Evolutionary conservation across 2,888 invertebrate species (phyloP), one percentile per base, ranked within the genome.

Genomic region (Autographa gamma): DNA sequence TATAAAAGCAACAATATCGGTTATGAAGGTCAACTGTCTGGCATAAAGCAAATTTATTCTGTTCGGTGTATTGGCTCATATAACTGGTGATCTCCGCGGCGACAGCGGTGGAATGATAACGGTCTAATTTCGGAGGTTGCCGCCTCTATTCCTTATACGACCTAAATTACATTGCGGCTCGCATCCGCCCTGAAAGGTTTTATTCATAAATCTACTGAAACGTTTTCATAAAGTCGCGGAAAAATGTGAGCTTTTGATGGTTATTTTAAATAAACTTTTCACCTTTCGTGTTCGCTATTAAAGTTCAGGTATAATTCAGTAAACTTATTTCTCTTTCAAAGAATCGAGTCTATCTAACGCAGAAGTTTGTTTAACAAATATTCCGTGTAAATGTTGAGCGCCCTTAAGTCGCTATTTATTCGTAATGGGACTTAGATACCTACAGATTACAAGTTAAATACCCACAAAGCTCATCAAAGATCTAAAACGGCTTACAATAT

Each of bases 1-100:
- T 92, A 90, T 89, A 90, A 90, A 88, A 86, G 89, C 91, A 91
- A 93, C 94, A 93, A 95, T 94, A 95, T 94, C 90, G 92, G 92
- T 90, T 93, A 93, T 90, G 94, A 93, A 95, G 95, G 95, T 95
- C 95, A 94, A 91, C 92, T 89, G 92, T 90, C 87, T 91, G 90
- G 88, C 92, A 94, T 94, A 94, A 93, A 93, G 93, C 90, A 93
- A 95, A 95, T 95, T 95, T 95, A 95, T 95, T 94, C 95, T 92
- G 93, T 93, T 93, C 91, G 84, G 92, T 93, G 93, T 95, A 95
- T 95, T 95, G 95, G 93, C 93, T 92, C 93, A 92, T 93, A 93
- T 93, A 93, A 92, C 93, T 92, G 93, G 93, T 93, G 95, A 95
- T 95, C 94, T 93, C 86, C 82, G 89, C 88, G 88, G 90, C 93